A percentile compares a stretch with the other conserved stretches of the same genome.
These are phyloP conservation scores for Yponomeuta malinellus DNA, from an alignment of 2,888 invertebrate species.

Conservation along the genomic window DNA sequence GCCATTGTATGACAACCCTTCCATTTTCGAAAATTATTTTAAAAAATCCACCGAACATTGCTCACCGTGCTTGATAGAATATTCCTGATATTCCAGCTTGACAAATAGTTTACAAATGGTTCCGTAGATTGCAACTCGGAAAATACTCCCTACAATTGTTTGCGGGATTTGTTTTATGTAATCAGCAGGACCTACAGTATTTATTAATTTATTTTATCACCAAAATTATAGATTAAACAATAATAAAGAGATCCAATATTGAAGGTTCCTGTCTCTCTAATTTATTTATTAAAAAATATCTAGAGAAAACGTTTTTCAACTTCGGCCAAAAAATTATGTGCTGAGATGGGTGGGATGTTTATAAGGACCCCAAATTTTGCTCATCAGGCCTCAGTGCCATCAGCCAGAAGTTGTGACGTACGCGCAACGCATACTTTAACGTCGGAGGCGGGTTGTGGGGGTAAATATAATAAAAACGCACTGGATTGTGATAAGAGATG, in stretches of 20 bases:
- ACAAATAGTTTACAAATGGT: background rate
- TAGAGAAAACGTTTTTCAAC: too few relatives aligned
- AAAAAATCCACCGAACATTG: conserved; percentile 17
- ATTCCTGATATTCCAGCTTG: too few relatives aligned
- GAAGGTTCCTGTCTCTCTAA: too few relatives aligned
- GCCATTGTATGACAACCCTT: conserved; percentile 64
- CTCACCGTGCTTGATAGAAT: background rate
- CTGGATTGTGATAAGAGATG: conserved; percentile 29
- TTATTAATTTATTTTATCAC: too few relatives aligned
- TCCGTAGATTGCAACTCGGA: background rate
- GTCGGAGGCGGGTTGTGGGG: conserved; percentile 51
- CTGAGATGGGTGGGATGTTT: background rate
- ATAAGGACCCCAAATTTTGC: background rate
- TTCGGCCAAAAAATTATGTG: background rate
- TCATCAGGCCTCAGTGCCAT: background rate
- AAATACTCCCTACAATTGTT: too few relatives aligned
- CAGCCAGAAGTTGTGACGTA: conserved; percentile 34
- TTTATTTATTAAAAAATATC: too few relatives aligned
- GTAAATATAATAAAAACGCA: conserved; percentile 58
- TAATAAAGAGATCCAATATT: too few relatives aligned
- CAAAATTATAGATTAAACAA: too few relatives aligned
- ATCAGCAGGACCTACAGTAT: too few relatives aligned
- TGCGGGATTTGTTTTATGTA: too few relatives aligned
- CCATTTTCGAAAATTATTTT: conserved; percentile 27
- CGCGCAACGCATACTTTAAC: conserved; percentile 40